A percentile compares a stretch with the other conserved stretches of the same genome.
Evolutionary conservation across 1,140 invertebrate species (phyloP).

Genomic region (Marisa cornuarietis): DNA sequence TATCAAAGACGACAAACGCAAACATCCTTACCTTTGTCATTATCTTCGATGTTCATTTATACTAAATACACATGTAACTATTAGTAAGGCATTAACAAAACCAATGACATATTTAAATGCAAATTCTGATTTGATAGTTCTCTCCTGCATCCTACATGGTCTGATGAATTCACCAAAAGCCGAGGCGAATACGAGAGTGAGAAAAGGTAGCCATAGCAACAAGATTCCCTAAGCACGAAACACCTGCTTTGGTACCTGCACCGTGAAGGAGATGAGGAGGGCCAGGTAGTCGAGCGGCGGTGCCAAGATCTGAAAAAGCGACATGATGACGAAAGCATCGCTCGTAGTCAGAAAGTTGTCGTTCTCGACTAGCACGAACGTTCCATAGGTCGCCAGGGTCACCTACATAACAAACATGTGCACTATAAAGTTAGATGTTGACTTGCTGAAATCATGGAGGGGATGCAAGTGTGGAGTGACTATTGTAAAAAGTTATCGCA

Average conservation of each 20-base stretch:
- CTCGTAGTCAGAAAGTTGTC: conserved; percentile 82
- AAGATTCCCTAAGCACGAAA: neutral
- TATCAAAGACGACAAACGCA: no score
- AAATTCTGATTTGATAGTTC: no score
- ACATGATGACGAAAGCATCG: conserved; percentile 91
- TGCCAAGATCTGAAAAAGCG: conserved; percentile 95
- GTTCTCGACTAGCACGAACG: conserved; percentile 50
- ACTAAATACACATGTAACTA: neutral
- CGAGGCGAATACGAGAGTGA: neutral
- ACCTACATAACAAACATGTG: conserved; percentile 69
- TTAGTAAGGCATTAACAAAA: no score
- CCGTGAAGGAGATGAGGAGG: conserved; percentile 66
- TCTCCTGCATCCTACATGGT: neutral
- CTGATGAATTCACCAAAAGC: neutral
- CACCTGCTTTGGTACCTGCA: conserved; percentile 43
- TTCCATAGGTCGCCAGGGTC: conserved; percentile 82
- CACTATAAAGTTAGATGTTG: no score
- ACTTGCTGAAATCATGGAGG: no score
- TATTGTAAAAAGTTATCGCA: no score
- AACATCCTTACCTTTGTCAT: neutral
- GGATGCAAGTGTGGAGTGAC: no score
- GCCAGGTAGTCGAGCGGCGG: conserved; percentile 78
- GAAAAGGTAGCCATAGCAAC: neutral
- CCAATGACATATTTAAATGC: no score
- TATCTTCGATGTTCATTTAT: neutral